Percentiles rank a stretch among this genome's conserved stretches.
These are phyloP conservation scores for Saguinus imperator DNA, from an alignment of 2,113 vertebrate genomes.

Conservation along the genomic window DNA sequence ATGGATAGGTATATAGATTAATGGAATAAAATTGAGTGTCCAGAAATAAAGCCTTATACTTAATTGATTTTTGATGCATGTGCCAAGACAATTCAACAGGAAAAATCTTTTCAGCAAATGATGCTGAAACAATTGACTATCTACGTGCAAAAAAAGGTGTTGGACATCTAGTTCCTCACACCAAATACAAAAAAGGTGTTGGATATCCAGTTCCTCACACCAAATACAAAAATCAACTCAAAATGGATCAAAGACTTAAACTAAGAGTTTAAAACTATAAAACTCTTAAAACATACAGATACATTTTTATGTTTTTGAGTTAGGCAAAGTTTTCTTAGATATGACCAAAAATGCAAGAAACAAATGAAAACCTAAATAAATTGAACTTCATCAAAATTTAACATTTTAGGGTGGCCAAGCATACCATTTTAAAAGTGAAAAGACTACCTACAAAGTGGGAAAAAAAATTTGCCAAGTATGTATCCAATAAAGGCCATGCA, in stretches of 20 bases:
- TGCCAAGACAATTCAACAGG: not conserved
- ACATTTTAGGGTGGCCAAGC: not conserved
- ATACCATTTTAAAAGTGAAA: not conserved
- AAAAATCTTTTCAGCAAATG: not conserved
- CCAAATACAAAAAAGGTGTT: not conserved
- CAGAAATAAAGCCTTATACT: not conserved
- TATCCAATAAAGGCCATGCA: not conserved
- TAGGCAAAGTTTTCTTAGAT: not conserved
- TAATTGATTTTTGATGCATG: not conserved
- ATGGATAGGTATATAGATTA: not conserved
- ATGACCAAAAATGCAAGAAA: not conserved
- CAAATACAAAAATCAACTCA: not conserved
- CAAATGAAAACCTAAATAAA: not conserved
- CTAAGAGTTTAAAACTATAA: not conserved
- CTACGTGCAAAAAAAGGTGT: not conserved
- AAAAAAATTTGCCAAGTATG: not conserved
- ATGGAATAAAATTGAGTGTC: not conserved
- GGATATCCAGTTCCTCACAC: not conserved
- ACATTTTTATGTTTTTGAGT: not conserved
- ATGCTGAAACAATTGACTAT: not conserved
- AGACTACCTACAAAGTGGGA: not conserved
- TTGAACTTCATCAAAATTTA: constrained; percentile 7
- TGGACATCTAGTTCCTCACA: too few species aligned
- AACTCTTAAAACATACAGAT: not conserved
- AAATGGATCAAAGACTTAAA: not conserved